A percentile compares a stretch with the other conserved stretches of the same genome.
phyloP scores from a whole-genome alignment of 2,888 invertebrate species.

The Meghimatium bilineatum region DNA sequence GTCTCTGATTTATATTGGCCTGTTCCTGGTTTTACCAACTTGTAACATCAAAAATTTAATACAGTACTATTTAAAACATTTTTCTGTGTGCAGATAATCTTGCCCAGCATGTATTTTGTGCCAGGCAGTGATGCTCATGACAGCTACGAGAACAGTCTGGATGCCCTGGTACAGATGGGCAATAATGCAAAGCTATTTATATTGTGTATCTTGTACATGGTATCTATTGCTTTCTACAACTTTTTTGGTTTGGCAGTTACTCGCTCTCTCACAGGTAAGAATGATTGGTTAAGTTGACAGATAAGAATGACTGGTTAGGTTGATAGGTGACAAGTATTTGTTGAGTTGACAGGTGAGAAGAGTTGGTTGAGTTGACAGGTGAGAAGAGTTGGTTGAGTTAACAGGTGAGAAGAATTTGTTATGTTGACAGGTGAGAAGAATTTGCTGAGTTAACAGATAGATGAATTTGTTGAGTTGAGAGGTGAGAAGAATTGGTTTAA shows the following conservation, averaged over 20 bases:
- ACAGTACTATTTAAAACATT: neutral
- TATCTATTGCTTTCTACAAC: conserved; percentile 73
- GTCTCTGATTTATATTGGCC: neutral
- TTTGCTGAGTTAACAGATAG: too few species aligned
- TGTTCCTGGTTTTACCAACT: neutral
- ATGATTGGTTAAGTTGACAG: neutral
- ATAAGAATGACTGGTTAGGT: neutral
- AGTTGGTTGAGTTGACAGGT: too few species aligned
- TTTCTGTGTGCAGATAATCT: conserved; percentile 60
- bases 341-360: too few species aligned
- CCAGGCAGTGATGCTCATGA: conserved; percentile 68
- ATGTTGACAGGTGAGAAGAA: too few species aligned
- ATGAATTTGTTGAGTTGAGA: too few species aligned
- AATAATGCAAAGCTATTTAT: conserved; percentile 64
- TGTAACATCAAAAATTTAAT: neutral
- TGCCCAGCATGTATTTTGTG: conserved; percentile 72
- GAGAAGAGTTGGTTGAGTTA: too few species aligned
- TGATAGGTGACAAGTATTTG: too few species aligned
- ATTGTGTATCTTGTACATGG: conserved; percentile 69
- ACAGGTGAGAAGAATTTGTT: too few species aligned
- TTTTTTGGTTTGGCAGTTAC: conserved; percentile 74
- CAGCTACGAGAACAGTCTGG: conserved; percentile 72
- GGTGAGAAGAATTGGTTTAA: too few species aligned
- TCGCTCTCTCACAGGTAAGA: conserved; percentile 69
- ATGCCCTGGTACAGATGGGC: conserved; percentile 71